These are phyloP conservation scores for Deroptyus accipitrinus DNA, from an alignment of 2,113 vertebrate genomes.

Conservation along the genomic window DNA sequence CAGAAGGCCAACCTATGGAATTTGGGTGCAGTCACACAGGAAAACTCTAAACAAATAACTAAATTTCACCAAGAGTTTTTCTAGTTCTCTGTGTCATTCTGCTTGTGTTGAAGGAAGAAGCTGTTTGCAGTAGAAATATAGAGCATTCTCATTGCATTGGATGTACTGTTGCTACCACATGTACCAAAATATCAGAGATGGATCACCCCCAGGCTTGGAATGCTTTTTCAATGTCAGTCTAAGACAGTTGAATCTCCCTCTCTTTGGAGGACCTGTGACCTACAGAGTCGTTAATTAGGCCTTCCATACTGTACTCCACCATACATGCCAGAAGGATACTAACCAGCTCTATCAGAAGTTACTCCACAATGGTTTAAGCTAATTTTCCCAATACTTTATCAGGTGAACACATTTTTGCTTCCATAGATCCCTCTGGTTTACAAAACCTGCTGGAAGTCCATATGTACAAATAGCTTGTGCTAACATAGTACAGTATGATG, in stretches of 20 bases:
- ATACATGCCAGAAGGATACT: background rate
- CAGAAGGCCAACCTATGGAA: background rate
- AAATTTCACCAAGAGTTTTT: background rate
- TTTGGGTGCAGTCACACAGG: background rate
- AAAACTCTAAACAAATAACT: background rate
- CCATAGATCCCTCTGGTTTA: background rate
- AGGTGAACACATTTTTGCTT: background rate
- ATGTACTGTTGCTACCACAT: background rate
- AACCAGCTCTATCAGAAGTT: background rate
- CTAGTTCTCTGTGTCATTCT: background rate
- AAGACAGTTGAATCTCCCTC: background rate
- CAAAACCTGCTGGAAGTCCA: background rate
- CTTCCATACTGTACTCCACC: background rate
- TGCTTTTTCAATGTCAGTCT: background rate
- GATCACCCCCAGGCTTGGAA: background rate
- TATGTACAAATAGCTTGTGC: background rate
- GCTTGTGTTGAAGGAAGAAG: background rate
- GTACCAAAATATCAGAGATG: background rate
- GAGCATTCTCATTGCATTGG: background rate
- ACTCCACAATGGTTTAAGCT: background rate
- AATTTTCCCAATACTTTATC: background rate
- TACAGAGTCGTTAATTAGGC: background rate
- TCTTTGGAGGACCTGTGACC: background rate
- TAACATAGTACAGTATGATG: background rate
- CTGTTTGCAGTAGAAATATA: background rate